Percentiles rank a stretch among this genome's conserved stretches.
These are phyloP conservation scores for Arctopsyche grandis DNA, from an alignment of 1,140 invertebrate species.

Conservation along the genomic window DNA sequence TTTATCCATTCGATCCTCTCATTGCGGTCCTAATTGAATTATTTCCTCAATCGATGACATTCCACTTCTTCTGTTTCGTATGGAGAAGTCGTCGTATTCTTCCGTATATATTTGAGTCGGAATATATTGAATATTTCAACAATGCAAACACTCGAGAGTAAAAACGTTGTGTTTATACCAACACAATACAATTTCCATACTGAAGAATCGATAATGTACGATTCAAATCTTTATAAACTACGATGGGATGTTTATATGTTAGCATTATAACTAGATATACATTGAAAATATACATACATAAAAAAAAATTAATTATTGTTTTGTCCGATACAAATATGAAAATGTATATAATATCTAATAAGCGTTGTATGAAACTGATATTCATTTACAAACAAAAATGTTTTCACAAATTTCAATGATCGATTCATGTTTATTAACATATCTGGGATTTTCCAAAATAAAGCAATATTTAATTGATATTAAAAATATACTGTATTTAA, in stretches of 20 bases:
- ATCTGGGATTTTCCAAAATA: not conserved
- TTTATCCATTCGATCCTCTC: slow-evolving; percentile 12
- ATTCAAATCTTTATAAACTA: no score
- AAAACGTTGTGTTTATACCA: not conserved
- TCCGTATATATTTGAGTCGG: not conserved
- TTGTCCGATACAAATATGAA: no score
- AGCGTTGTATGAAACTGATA: no score
- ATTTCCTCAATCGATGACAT: slow-evolving; percentile 31
- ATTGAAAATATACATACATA: no score
- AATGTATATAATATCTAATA: no score
- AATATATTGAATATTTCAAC: not conserved
- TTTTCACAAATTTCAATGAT: not conserved
- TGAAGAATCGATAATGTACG: no score
- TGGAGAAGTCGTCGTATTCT: not conserved
- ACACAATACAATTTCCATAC: no score
- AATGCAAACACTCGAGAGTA: not conserved
- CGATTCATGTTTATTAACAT: not conserved
- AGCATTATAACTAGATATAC: no score
- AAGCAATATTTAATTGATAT: no score
- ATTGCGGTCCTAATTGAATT: slow-evolving; percentile 31
- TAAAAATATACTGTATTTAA: no score
- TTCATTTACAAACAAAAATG: not conserved
- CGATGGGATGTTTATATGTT: no score
- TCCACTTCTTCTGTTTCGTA: slow-evolving; percentile 16
- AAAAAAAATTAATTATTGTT: no score